phyloP scores from a whole-genome alignment of 2,113 vertebrate genomes.

The Mionectes macconnelli region DNA sequence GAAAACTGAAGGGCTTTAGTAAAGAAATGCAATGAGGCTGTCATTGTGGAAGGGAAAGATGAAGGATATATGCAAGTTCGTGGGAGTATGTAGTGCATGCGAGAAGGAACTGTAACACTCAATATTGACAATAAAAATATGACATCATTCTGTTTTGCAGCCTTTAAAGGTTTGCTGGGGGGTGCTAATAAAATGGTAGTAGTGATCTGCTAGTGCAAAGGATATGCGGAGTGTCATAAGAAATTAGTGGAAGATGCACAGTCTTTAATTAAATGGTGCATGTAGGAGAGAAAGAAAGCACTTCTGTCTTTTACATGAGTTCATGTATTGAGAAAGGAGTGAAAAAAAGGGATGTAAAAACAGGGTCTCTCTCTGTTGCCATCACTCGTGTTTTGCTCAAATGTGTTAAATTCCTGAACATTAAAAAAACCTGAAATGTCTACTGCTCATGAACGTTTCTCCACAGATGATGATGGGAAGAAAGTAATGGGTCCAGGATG shows the following conservation, averaged over 20 bases:
- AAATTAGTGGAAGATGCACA: not conserved
- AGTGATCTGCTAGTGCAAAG: not conserved
- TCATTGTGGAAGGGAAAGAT: not conserved
- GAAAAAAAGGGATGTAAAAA: not conserved
- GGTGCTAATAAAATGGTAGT: not conserved
- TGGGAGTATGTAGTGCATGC: not conserved
- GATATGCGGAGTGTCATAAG: not conserved
- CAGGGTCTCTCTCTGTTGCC: not conserved
- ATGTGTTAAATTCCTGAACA: not conserved
- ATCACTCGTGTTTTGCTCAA: not conserved
- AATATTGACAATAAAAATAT: not conserved
- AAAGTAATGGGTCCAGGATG: not conserved
- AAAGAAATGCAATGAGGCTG: not conserved
- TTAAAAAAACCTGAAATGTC: not conserved
- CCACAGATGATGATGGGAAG: not conserved
- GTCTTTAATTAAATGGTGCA: not conserved
- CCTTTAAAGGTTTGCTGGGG: not conserved
- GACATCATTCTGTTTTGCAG: not conserved
- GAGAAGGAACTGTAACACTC: not conserved
- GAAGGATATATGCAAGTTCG: not conserved
- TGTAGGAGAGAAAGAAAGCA: not conserved
- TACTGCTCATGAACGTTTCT: not conserved
- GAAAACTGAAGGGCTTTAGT: not conserved
- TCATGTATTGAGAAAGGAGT: not conserved
- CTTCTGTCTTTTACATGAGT: not conserved